These are phyloP conservation scores for Stomatorhinus ivindoensis DNA, from an alignment of 2,113 vertebrate species.

Conservation along the genomic window DNA sequence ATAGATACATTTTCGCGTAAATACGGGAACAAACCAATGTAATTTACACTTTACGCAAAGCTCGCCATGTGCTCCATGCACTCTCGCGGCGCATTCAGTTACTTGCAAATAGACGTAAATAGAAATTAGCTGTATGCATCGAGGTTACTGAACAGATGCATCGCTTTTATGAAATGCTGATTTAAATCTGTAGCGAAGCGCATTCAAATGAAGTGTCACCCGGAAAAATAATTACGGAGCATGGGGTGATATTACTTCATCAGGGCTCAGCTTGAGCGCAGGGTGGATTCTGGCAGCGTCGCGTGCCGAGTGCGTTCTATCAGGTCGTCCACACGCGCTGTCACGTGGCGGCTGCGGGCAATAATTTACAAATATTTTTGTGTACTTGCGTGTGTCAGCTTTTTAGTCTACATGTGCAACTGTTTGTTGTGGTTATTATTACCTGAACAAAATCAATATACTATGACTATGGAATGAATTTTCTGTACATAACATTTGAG, in stretches of 20 bases:
- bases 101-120: slow-evolving; percentile 1
- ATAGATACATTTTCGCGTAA: neutral
- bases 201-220: neutral
- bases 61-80: neutral
- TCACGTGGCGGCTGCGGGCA: neutral
- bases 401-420: neutral
- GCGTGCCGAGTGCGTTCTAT: neutral
- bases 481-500: neutral
- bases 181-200: neutral
- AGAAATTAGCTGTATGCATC: neutral
- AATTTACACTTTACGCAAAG: neutral
- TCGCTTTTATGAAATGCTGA: neutral
- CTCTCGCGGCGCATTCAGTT: neutral
- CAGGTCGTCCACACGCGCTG: neutral
- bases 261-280: neutral
- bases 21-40: neutral
- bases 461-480: neutral
- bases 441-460: neutral
- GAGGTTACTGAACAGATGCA: neutral
- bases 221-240: neutral
- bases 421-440: neutral
- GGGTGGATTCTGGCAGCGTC: neutral
- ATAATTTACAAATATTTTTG: neutral
- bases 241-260: neutral
- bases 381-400: neutral